A percentile compares a stretch with the other conserved stretches of the same genome.
Conservation (phyloP, 2,113 vertebrate genomes). For the Nesospiza acunhae region DNA sequence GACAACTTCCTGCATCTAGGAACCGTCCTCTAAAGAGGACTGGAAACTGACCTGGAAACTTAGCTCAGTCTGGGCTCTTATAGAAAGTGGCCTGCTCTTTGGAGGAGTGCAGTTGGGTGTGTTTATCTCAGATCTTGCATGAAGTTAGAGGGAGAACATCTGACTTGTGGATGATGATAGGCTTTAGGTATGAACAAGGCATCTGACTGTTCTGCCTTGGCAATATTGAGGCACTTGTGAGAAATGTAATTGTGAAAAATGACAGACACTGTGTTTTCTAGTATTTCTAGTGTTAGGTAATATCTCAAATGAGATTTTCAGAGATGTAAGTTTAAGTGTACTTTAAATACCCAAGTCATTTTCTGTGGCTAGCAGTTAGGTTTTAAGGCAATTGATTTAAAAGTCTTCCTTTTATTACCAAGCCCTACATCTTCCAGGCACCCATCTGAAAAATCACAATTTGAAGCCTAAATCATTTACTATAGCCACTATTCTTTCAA, state of each 20-base stretch:
- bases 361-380: background rate
- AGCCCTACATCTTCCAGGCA: background rate
- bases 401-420: conserved; percentile 19
- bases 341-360: background rate
- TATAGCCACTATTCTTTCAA: conserved; percentile 19
- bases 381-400: conserved; percentile 21
- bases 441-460: background rate
- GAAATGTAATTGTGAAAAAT: background rate
- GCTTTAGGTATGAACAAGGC: background rate
- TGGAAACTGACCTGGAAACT: background rate
- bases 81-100: background rate
- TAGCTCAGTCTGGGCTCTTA: background rate
- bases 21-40: background rate
- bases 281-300: background rate
- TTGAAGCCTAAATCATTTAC: conserved; percentile 22
- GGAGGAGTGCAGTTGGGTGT: background rate
- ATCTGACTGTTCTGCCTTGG: background rate
- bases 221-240: background rate
- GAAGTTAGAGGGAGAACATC: background rate
- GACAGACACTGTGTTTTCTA: background rate
- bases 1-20: background rate
- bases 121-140: background rate
- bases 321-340: background rate
- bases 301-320: background rate
- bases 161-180: background rate